Evolutionary conservation across 2,888 invertebrate species (phyloP).

Genomic region (Matsumyia berberina): DNA sequence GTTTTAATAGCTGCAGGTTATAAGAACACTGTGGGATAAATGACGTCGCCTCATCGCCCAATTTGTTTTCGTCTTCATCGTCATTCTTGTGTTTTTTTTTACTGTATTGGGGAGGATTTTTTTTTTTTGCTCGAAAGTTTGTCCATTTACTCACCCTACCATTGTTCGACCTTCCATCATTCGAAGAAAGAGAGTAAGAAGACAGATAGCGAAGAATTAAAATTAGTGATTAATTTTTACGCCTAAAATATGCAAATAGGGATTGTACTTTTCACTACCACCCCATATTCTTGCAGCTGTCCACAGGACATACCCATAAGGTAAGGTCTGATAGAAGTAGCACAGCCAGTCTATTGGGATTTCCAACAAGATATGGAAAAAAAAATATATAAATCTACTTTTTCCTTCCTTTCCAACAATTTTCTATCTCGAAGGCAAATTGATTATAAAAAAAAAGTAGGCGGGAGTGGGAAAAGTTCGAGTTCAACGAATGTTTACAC

Average conservation of each 20-base stretch:
- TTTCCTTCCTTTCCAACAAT: slow-evolving; percentile 23
- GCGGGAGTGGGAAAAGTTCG: slow-evolving; percentile 16
- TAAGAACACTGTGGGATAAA: slow-evolving; percentile 73
- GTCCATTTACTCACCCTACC: slow-evolving; percentile 56
- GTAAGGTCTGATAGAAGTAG: slow-evolving; percentile 17
- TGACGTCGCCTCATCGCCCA: slow-evolving; percentile 75
- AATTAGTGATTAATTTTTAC: slow-evolving; percentile 69
- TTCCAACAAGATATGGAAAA: slow-evolving; percentile 46
- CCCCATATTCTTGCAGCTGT: slow-evolving; percentile 47
- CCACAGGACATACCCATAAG: slow-evolving; percentile 44
- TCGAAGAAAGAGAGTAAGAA: slow-evolving; percentile 47
- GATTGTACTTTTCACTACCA: slow-evolving; percentile 39
- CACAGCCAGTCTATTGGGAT: slow-evolving; percentile 45
- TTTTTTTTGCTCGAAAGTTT: slow-evolving; percentile 48
- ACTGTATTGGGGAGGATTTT: slow-evolving; percentile 54
- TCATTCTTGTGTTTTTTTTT: slow-evolving; percentile 45
- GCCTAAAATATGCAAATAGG: slow-evolving; percentile 62
- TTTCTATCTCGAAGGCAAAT: slow-evolving; percentile 46
- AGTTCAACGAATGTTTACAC: slow-evolving; percentile 43
- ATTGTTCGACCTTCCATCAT: slow-evolving; percentile 62
- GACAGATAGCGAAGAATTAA: slow-evolving; percentile 54
- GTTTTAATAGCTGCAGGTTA: slow-evolving; percentile 76
- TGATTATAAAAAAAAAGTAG: slow-evolving; percentile 46
- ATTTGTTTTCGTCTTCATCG: slow-evolving; percentile 74
- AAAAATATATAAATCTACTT: slow-evolving; percentile 32